Evolutionary conservation across 2,888 invertebrate genomes (phyloP).

Genomic region (Monochamus alternatus): DNA sequence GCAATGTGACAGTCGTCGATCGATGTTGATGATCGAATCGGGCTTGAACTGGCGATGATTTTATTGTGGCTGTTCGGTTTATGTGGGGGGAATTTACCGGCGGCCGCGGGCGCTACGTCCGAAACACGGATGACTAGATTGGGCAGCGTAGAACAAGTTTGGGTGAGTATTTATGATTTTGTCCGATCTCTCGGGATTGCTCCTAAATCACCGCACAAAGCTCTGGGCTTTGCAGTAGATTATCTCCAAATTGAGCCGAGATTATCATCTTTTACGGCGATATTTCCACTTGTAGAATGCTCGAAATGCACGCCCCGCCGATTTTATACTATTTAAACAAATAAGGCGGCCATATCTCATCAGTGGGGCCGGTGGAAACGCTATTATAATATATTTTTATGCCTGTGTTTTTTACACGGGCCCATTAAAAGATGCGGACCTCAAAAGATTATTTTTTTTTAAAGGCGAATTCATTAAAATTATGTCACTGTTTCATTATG

Average conservation of each 20-base stretch:
- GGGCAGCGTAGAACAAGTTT: constrained; percentile 61
- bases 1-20: no score
- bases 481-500: no score
- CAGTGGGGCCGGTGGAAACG: no score
- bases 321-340: background rate
- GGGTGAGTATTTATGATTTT: constrained; percentile 62
- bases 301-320: constrained; percentile 30
- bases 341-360: no score
- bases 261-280: constrained; percentile 51
- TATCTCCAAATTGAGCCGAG: constrained; percentile 55
- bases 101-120: constrained; percentile 43
- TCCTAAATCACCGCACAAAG: constrained; percentile 57
- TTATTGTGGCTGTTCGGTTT: background rate
- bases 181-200: constrained; percentile 57
- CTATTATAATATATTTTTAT: no score
- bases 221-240: constrained; percentile 51
- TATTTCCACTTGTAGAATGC: constrained; percentile 47
- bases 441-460: no score
- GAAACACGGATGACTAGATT: constrained; percentile 60
- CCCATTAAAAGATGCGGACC: no score
- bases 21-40: no score
- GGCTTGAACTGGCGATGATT: no score
- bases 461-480: no score
- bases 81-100: constrained; percentile 32
- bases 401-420: no score